Evolutionary conservation across 2,888 invertebrate genomes (phyloP), one percentile per base, ranked within the genome.

Genomic region (Hyalella azteca): DNA sequence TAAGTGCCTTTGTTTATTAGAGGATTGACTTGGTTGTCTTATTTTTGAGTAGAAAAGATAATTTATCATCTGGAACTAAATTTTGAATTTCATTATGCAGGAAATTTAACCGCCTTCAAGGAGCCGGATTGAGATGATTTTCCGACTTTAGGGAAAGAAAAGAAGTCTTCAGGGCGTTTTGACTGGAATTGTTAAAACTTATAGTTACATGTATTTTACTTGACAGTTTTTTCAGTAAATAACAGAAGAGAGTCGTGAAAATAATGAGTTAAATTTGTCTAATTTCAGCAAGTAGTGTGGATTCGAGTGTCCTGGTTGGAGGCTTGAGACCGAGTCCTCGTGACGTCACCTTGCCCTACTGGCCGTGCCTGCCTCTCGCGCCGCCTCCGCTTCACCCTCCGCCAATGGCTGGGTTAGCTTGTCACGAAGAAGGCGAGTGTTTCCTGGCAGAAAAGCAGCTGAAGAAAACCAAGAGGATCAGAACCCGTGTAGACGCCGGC

Each of bases 401-500:
- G 54, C 84, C 84, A 84, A 84, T 84, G 78, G 79, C 80, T 48
- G 79, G 73, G 79, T 80, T 80, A 73, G 81, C 78, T 82, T 79
- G 80, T 50, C 78, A 79, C 79, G 82, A 84, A 81, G 82, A 82
- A 81, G 79, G 79, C 78, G 79, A 80, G 66, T 81, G 81, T 79
- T 79, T 80, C 79, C 81, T 82, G 78, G 81, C 81, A 82, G 84
- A 84, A 81, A 84, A 84, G 82, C 82, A 79, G 79, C 79, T 80
- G 81, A 81, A 80, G 80, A 81, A 82, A 77, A 82, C 82, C 60
- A 81, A 84, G 84, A 86, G 89, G 73, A 87, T 87, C 77, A 85
- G 89, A 80, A 88, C 89, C 85, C 85, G 89, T 78, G 89, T 89
- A 41, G 89, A 89, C 86, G 89, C 89, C 50, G 89, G 89, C 32